Evolutionary conservation across 1,140 invertebrate genomes (phyloP).

Genomic region (Lepidurus couesii): DNA sequence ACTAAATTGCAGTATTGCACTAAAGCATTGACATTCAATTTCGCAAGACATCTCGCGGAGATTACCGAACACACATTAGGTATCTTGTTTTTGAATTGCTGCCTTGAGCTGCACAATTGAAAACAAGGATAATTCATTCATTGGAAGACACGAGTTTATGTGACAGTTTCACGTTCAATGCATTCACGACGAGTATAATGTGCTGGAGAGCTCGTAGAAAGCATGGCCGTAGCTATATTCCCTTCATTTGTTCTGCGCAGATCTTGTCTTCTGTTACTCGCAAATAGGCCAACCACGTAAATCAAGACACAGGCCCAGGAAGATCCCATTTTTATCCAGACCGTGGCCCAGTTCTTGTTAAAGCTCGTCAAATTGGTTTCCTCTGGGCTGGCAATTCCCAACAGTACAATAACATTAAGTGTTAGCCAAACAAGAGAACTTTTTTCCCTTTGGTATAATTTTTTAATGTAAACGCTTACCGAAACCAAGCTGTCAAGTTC

Average conservation of each 20-base stretch:
- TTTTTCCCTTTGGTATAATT: neutral
- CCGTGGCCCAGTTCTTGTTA: conserved; percentile 40
- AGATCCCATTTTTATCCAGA: conserved; percentile 42
- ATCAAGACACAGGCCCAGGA: conserved; percentile 40
- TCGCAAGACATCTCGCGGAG: neutral
- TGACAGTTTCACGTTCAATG: conserved; percentile 34
- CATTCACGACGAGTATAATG: neutral
- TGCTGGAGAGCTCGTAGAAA: neutral
- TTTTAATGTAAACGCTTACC: conserved; percentile 40
- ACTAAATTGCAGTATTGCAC: neutral
- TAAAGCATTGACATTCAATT: neutral
- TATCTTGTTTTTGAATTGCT: neutral
- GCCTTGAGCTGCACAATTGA: neutral
- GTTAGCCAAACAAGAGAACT: conserved; percentile 2
- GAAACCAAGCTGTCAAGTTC: conserved; percentile 51
- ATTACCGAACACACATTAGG: neutral
- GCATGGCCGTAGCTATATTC: neutral
- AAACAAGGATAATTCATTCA: neutral
- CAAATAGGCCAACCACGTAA: conserved; percentile 39
- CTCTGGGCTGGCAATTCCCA: conserved; percentile 38
- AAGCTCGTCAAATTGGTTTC: conserved; percentile 38
- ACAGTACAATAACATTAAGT: conserved; percentile 1
- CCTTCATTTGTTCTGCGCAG: neutral
- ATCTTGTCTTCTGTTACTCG: neutral
- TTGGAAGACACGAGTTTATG: conserved; percentile 8